Conservation (phyloP, 1,140 invertebrate genomes). For the Pseudobourletiella spinata region DNA sequence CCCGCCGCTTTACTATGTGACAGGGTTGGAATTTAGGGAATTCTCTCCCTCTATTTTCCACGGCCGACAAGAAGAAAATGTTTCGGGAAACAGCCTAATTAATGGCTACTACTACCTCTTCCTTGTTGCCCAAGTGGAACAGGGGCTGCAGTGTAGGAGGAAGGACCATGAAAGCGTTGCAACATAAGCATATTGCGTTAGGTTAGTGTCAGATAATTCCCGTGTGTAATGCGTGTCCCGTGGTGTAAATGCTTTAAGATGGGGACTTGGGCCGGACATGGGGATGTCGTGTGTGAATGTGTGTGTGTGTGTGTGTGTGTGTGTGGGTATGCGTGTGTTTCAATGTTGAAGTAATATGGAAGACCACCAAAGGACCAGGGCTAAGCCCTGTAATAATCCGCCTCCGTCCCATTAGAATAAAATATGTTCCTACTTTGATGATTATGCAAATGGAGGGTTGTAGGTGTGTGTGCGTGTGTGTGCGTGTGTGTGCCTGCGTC, state of each 20-base stretch:
- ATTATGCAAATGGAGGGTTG: no score
- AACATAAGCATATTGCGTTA: no score
- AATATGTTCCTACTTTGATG: neutral
- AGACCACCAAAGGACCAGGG: neutral
- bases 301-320: neutral
- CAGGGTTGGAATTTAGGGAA: neutral
- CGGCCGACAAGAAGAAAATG: constrained; percentile 5
- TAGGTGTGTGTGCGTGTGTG: no score
- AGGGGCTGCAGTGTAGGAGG: neutral
- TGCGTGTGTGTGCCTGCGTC: no score
- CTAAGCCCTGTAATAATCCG: neutral
- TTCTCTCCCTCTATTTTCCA: neutral
- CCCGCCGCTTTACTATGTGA: neutral
- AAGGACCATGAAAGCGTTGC: neutral
- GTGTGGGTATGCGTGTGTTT: neutral
- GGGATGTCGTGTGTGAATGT: neutral
- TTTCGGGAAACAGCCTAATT: constrained; percentile 16
- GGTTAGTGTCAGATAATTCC: neutral
- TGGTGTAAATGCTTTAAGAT: neutral
- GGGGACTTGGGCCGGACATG: neutral
- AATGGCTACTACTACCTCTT: constrained; percentile 7
- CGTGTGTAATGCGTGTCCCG: neutral
- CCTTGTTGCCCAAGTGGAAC: neutral
- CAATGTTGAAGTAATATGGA: no score
- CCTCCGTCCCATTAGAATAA: neutral